Base-by-base conservation (phyloP, 2,888 invertebrate species). In the Ypsolopha sequella region DNA sequence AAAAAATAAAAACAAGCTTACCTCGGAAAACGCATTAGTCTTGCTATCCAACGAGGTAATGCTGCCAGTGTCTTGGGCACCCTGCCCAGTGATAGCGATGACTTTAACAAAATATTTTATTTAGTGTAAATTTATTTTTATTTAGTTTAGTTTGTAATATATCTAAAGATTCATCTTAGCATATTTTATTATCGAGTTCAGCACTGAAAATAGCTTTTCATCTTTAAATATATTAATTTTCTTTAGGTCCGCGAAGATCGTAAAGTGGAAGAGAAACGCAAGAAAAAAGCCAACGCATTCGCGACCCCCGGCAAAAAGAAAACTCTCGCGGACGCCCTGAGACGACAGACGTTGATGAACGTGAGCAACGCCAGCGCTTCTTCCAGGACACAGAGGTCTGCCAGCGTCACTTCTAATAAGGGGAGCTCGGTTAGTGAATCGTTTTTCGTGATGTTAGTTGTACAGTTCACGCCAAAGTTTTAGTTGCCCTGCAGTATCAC, bases 161-260 rank as follows among this genome's bases (percentile, higher is more conserved):
- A n/a, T n/a, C n/a, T n/a, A n/a, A n/a, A n/a, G 6, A 10, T n/a
- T 39, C n/a, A 39, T n/a, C 39, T 6, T 39, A 39, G 39, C 9
- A 24, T 24, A 24, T 24, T 44, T 14, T 10, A 36, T 33, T 46
- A 36, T 45, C 33, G 2, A 10, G 45, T 24, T 24, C 24, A 24
- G 4, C 24, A 24, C 2, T 24, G 24, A 24, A 24, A 24, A 24
- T 24, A 24, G 2, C 24, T 24, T 24, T 24, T 24, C 24, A 24
- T n/a, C n/a, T n/a, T n/a, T 3, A 24, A 24, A 24, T 24, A 24
- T 24, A 24, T 24, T 24, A 24, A 24, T 24, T 24, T 24, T 13
- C 10, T 41, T 14, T 39, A 84, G 87, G 79, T 87, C 6, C 79
- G 87, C 0, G 87, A 87, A 61, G 84, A 86, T 48, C 75, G 87